phyloP scores from a whole-genome alignment of 2,113 vertebrate genomes.

The Antennarius striatus region DNA sequence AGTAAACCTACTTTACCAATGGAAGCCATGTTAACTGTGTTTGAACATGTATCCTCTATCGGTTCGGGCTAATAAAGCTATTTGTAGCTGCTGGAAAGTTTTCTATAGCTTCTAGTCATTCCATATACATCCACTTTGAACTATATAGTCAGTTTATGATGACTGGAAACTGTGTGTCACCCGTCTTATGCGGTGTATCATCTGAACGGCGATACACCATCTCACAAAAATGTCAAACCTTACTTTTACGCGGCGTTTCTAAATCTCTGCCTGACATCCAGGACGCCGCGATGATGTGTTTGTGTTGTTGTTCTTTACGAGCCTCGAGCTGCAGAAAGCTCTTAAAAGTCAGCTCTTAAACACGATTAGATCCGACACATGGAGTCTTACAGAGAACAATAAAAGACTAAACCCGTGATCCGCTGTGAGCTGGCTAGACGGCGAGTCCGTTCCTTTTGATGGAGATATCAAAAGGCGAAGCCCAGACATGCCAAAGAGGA shows the following conservation, averaged over 20 bases:
- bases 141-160: too few species aligned
- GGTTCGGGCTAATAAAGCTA: too few species aligned
- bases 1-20: too few species aligned
- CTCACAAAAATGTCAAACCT: too few species aligned
- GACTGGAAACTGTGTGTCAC: too few species aligned
- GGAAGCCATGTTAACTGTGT: not conserved
- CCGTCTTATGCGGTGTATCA: too few species aligned
- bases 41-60: not conserved
- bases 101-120: not conserved
- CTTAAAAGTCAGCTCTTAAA: not conserved
- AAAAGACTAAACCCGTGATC: not conserved
- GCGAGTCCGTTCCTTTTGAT: conserved; percentile 6
- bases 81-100: not conserved
- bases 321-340: not conserved
- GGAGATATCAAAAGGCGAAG: not conserved
- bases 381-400: not conserved
- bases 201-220: too few species aligned
- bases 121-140: not conserved
- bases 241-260: too few species aligned
- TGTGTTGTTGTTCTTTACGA: not conserved
- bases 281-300: not conserved
- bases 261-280: not conserved
- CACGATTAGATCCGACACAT: not conserved
- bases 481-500: not conserved
- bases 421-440: not conserved